Conservation (phyloP, 2,797 vertebrate species). For the Triplophysa yarkandensis region DNA sequence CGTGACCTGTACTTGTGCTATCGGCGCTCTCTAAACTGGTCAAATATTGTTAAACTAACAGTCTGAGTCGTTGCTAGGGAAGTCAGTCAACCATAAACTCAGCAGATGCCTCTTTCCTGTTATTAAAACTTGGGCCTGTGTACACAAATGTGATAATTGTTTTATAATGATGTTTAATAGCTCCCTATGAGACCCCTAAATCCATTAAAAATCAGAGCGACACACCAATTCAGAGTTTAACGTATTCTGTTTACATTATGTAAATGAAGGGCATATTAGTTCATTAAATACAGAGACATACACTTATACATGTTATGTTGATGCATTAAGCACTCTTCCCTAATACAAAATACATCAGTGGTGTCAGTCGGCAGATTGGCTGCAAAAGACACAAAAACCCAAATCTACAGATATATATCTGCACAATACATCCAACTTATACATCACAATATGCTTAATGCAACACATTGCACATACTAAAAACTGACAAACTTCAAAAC, state of each 20-base stretch:
- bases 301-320: not conserved
- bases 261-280: slow-evolving; percentile 1
- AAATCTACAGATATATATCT: not conserved
- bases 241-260: slow-evolving; percentile 19
- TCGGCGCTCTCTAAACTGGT: slow-evolving; percentile 21
- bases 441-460: no score
- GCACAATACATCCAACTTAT: no score
- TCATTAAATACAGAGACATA: slow-evolving; percentile 7
- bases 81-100: slow-evolving; percentile 36
- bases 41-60: slow-evolving; percentile 15
- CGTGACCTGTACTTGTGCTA: slow-evolving; percentile 1
- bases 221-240: slow-evolving; percentile 14
- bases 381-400: not conserved
- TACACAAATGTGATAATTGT: slow-evolving; percentile 34
- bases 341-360: slow-evolving; percentile 17
- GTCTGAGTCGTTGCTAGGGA: slow-evolving; percentile 44
- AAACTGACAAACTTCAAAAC: no score
- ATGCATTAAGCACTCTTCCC: slow-evolving; percentile 1
- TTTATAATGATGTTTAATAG: slow-evolving; percentile 35
- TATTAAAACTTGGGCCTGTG: slow-evolving; percentile 1
- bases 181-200: not conserved
- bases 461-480: no score
- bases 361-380: slow-evolving; percentile 40
- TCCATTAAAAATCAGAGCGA: slow-evolving; percentile 23
- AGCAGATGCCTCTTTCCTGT: slow-evolving; percentile 21